phyloP scores from a whole-genome alignment of 2,797 vertebrate species.

The Lycodopsis pacificus region DNA sequence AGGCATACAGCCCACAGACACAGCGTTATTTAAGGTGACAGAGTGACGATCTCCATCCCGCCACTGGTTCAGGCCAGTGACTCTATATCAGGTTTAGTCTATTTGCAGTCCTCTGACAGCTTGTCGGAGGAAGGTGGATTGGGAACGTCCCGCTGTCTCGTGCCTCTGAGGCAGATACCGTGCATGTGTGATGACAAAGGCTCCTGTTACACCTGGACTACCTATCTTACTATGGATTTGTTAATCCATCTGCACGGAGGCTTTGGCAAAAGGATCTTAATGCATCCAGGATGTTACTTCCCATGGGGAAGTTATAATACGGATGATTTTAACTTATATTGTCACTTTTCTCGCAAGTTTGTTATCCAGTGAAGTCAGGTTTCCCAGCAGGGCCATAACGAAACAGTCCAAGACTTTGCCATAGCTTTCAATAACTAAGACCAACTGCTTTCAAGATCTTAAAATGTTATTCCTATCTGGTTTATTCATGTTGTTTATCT shows the following conservation, averaged over 20 bases:
- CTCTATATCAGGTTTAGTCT: constrained; percentile 48
- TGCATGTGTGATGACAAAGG: constrained; percentile 27
- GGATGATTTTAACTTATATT: not conserved
- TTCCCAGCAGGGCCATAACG: constrained; percentile 10
- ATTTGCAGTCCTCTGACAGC: constrained; percentile 51
- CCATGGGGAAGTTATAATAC: not conserved
- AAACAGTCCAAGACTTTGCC: constrained; percentile 28
- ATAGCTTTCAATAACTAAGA: constrained; percentile 36
- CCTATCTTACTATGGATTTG: not conserved
- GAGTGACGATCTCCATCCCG: constrained; percentile 60
- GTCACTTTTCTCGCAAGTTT: constrained; percentile 12
- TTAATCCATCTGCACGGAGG: not conserved
- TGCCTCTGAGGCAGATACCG: constrained; percentile 1
- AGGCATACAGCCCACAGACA: constrained; percentile 58
- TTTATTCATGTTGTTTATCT: constrained; percentile 76
- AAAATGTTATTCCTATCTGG: constrained; percentile 46
- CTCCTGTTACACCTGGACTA: not conserved
- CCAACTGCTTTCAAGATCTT: constrained; percentile 44
- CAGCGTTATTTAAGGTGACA: constrained; percentile 68
- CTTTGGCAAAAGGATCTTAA: not conserved
- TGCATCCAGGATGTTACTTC: not conserved
- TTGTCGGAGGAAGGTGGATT: constrained; percentile 36
- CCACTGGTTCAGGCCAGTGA: constrained; percentile 56
- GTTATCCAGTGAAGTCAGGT: constrained; percentile 26
- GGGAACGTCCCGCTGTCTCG: constrained; percentile 26